Evolutionary conservation across 1,140 invertebrate species (phyloP).

Genomic region (Caerostris darwini): DNA sequence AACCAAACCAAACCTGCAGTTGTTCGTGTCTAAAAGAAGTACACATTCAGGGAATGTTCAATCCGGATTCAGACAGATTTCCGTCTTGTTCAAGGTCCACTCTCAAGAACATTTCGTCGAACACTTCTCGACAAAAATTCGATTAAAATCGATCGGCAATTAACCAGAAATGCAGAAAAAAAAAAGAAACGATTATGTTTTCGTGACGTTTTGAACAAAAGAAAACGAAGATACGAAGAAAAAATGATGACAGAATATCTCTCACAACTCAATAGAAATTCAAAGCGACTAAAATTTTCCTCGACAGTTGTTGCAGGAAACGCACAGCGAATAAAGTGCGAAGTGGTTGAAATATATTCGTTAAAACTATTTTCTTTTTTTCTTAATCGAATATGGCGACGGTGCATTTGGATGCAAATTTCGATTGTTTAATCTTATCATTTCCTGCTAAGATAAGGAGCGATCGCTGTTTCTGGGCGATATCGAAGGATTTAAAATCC

Average conservation of each 20-base stretch:
- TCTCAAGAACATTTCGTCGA: no score
- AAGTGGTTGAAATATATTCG: neutral
- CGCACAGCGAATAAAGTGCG: neutral
- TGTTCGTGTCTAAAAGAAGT: no score
- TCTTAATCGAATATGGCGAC: neutral
- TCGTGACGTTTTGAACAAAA: no score
- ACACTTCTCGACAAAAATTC: no score
- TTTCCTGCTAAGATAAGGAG: slow-evolving; percentile 1
- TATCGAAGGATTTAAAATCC: neutral
- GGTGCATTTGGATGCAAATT: neutral
- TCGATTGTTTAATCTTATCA: neutral
- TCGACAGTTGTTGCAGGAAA: neutral
- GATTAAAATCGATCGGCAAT: no score
- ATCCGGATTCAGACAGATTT: no score
- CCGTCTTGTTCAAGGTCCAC: no score
- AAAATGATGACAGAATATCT: neutral
- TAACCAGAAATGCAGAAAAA: no score
- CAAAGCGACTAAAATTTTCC: neutral
- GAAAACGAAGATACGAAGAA: no score
- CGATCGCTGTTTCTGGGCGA: neutral
- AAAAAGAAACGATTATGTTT: no score
- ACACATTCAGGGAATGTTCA: no score
- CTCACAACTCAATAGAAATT: neutral
- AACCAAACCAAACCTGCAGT: no score
- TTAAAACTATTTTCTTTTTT: neutral